These are phyloP conservation scores for Cynopterus brachyotis DNA, from an alignment of 2,113 vertebrate species.

Conservation along the genomic window DNA sequence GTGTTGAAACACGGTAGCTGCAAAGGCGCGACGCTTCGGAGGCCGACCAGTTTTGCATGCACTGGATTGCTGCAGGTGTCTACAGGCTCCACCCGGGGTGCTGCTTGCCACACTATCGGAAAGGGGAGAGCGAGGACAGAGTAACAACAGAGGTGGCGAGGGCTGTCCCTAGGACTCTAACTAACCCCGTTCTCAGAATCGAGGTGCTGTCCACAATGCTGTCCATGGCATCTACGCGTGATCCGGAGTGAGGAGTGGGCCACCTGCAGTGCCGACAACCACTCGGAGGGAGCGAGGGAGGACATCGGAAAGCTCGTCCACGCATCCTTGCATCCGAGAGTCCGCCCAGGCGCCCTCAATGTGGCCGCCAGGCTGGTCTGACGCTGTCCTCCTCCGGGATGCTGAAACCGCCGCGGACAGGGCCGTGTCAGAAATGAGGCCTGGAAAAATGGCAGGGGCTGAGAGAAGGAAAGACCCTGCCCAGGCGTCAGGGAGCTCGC, in stretches of 20 bases:
- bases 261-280: neutral
- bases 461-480: neutral
- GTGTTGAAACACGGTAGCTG: neutral
- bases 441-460: neutral
- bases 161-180: neutral
- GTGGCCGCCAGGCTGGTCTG: neutral
- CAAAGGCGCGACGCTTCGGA: neutral
- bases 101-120: neutral
- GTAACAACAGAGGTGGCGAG: neutral
- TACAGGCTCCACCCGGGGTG: neutral
- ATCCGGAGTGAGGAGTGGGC: neutral
- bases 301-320: neutral
- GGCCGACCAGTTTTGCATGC: neutral
- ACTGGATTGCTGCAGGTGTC: neutral
- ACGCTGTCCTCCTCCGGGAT: neutral
- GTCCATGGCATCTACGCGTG: neutral
- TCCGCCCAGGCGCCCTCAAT: accelerated
- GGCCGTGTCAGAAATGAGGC: neutral
- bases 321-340: neutral
- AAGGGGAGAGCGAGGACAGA: neutral
- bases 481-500: neutral
- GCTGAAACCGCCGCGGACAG: neutral
- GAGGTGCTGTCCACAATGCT: neutral
- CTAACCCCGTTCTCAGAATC: conserved; percentile 11
- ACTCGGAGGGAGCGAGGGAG: accelerated